A percentile compares a stretch with the other conserved stretches of the same genome.
These are phyloP conservation scores for Alaudala cheleensis DNA, from an alignment of 2,113 vertebrate genomes.

Conservation along the genomic window DNA sequence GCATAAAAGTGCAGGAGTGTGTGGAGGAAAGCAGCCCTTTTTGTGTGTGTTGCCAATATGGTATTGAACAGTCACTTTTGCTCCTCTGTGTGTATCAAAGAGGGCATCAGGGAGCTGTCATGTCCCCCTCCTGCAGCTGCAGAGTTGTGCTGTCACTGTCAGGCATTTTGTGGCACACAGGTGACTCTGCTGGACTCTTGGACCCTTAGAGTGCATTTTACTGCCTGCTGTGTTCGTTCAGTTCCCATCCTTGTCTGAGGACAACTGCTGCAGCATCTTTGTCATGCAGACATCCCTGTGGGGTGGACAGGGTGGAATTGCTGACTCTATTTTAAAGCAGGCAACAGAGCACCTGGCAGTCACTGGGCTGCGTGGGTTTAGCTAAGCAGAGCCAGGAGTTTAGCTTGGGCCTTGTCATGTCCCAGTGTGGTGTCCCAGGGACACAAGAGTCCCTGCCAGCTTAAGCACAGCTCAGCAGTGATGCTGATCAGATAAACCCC, in stretches of 20 bases:
- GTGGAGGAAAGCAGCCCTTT: neutral
- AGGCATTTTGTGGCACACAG: accelerated
- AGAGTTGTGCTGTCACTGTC: neutral
- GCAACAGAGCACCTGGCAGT: neutral
- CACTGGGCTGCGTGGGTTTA: neutral
- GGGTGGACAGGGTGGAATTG: neutral
- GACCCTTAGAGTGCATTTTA: neutral
- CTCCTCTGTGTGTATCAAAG: neutral
- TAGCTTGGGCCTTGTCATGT: neutral
- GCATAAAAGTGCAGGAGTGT: accelerated
- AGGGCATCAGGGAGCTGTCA: too few relatives aligned
- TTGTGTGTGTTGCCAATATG: neutral
- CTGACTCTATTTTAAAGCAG: neutral
- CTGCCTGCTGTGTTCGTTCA: neutral
- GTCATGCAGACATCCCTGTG: neutral
- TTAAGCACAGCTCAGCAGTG: neutral
- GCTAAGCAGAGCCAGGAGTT: neutral
- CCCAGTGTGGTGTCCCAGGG: neutral
- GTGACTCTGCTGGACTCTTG: neutral
- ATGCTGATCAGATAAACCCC: neutral
- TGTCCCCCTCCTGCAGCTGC: neutral
- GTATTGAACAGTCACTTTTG: neutral
- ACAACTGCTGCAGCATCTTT: neutral
- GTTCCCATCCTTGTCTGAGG: accelerated
- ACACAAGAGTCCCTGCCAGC: neutral